These are phyloP conservation scores for Pavo muticus DNA, from an alignment of 2,113 vertebrate genomes.

Conservation along the genomic window DNA sequence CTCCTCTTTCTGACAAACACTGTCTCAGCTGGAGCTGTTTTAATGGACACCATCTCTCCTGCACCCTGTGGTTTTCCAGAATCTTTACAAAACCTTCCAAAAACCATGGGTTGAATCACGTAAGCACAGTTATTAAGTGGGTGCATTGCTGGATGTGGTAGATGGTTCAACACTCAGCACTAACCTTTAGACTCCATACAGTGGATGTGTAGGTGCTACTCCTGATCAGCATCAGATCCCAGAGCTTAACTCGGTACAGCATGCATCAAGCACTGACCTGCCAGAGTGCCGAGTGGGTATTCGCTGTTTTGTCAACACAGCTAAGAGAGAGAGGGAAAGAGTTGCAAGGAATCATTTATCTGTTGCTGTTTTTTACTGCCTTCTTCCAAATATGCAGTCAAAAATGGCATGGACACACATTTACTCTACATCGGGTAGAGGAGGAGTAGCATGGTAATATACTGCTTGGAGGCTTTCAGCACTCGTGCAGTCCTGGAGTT, in stretches of 20 bases:
- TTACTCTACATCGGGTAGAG: not conserved
- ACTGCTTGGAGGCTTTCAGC: not conserved
- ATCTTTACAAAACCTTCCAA: not conserved
- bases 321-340: not conserved
- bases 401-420: not conserved
- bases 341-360: not conserved
- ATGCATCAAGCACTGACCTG: not conserved
- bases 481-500: not conserved
- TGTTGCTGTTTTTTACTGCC: rapidly evolving
- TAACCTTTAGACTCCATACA: not conserved
- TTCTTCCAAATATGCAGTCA: not conserved
- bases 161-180: not conserved
- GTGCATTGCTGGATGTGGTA: not conserved
- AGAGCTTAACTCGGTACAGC: not conserved
- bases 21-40: not conserved
- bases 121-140: not conserved
- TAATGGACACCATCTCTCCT: not conserved
- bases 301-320: not conserved
- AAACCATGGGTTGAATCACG: not conserved
- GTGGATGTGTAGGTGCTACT: not conserved
- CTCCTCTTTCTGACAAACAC: not conserved
- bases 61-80: not conserved
- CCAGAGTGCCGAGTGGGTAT: not conserved
- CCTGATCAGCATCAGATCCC: not conserved
- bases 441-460: not conserved